Conservation (phyloP, 2,888 invertebrate species). For the Clivina fossor region DNA sequence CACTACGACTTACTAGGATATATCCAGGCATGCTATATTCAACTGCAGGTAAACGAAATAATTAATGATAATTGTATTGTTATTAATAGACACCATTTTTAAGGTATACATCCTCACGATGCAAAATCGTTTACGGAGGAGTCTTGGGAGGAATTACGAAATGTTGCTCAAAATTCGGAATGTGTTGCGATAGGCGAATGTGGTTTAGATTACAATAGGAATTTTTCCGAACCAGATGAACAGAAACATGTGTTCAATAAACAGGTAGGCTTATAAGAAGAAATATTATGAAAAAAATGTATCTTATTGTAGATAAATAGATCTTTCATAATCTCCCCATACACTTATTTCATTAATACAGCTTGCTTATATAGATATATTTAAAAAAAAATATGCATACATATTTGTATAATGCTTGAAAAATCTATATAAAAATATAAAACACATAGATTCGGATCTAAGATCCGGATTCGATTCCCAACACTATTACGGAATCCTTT, state of each 20-base stretch:
- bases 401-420: too few relatives aligned
- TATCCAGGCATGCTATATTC: conserved; percentile 90
- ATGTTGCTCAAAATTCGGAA: conserved; percentile 77
- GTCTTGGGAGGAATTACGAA: conserved; percentile 76
- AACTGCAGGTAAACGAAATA: conserved; percentile 72
- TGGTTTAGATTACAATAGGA: conserved; percentile 91
- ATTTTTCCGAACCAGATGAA: conserved; percentile 87
- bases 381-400: too few relatives aligned
- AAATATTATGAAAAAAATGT: too few relatives aligned
- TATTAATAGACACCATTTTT: conserved; percentile 7
- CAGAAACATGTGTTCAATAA: conserved; percentile 86
- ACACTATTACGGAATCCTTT: too few relatives aligned
- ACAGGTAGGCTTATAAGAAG: too few relatives aligned
- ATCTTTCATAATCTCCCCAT: too few relatives aligned
- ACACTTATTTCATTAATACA: too few relatives aligned
- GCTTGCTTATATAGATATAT: too few relatives aligned
- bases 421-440: too few relatives aligned
- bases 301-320: too few relatives aligned
- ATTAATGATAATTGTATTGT: conserved; percentile 10
- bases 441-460: too few relatives aligned
- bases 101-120: conserved; percentile 91
- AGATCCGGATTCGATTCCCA: too few relatives aligned
- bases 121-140: conserved; percentile 81
- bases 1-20: conserved; percentile 81
- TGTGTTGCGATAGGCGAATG: conserved; percentile 95